Evolutionary conservation across 2,888 invertebrate genomes (phyloP), one percentile per base, ranked within the genome.

Genomic region (Cantharis flavilabris): DNA sequence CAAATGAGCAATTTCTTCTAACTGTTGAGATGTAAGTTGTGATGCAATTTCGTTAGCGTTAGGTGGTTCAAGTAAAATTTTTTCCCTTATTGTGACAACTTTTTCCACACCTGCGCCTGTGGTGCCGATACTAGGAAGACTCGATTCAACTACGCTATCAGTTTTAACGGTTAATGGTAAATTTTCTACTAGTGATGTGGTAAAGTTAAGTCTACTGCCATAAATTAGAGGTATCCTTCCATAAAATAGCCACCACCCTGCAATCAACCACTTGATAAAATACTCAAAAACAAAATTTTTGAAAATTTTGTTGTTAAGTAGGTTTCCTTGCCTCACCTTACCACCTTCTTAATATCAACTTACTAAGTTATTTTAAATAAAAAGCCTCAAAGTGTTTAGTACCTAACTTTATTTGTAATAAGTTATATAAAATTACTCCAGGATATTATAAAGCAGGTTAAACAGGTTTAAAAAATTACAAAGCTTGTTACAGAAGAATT

Each of bases 231-330:
- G 80, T 70, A 85, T 84, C 28, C 86, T 71, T 72, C 83, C 83
- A 20, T 85, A 84, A 65, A 87, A 80, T 71, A 86, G 82, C 85
- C 86, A 88, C 84, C 86, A 85, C 81, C 87, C 88, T 88, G 86
- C 78, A 88, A 88, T 81, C 75, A 82, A 80, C 81, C 79, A 80
- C 80, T 81, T 78, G 80, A 74, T 80, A 76, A 80, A 75, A 81
- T 80, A 83, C 82, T 84, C 83, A 81, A 83, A 82, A 82, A 82
- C 81, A 80, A 77, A 73, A 73, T 76, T 74, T 75, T 69, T 73
- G 62, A 76, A 75, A 79, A 80, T 82, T 73, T 77, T 70, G 80
- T 79, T 80, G 81, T 83, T 82, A 81, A 81, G 81, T 79, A 78
- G 67, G 71, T 75, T 62, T 78, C 80, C 84, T 84, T 84, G 84